Evolutionary conservation across 1,140 invertebrate species (phyloP).

Genomic region (Diorhabda carinulata): DNA sequence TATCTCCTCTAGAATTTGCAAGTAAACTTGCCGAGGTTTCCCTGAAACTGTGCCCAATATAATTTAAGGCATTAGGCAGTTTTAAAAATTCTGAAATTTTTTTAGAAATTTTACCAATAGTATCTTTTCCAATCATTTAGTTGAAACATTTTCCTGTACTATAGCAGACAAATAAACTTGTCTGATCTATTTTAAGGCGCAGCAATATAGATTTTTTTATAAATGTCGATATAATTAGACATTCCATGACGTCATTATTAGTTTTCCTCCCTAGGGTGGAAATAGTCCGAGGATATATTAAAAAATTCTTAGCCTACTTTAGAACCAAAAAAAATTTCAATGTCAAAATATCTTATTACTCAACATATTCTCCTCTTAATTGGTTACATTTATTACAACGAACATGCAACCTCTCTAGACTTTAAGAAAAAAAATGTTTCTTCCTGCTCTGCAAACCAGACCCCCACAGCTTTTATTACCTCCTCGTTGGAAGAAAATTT

Average conservation of each 20-base stretch:
- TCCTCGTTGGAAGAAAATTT: no score
- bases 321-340: no score
- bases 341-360: no score
- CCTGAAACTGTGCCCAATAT: slow-evolving; percentile 18
- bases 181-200: background rate
- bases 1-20: slow-evolving; percentile 7
- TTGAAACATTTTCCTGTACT: background rate
- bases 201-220: background rate
- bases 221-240: background rate
- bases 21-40: slow-evolving; percentile 12
- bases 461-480: no score
- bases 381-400: no score
- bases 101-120: slow-evolving; percentile 10
- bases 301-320: no score
- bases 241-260: background rate
- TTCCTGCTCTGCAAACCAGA: no score
- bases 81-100: slow-evolving; percentile 13
- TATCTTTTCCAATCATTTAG: background rate
- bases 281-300: no score
- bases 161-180: background rate
- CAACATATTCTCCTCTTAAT: no score
- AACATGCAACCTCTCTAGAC: no score
- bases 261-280: no score
- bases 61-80: slow-evolving; percentile 7
- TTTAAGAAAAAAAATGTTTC: no score